Evolutionary conservation across 2,888 invertebrate species (phyloP), one percentile per base, ranked within the genome.

Genomic region (Phania funesta): DNA sequence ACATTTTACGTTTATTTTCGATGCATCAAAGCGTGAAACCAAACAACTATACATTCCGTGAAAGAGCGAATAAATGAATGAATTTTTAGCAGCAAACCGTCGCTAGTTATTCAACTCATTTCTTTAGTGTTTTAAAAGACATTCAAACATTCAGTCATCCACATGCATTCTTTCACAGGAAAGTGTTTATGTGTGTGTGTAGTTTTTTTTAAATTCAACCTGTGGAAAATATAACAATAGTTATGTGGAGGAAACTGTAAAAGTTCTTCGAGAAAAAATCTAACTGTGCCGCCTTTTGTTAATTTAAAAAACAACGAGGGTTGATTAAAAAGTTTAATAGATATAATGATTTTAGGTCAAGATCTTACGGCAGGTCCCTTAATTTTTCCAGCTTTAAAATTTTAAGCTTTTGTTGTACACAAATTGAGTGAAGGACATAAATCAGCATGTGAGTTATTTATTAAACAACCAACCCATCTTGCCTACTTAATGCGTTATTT

Each of bases 11-110:
- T 68, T 74, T 24, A 74, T 68, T 80, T 68, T 64, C 48, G 20
- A 32, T 78, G 71, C 82, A 64, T 3, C 38, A 62, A 65, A 71
- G 70, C 67, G 70, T 75, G 50, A 79, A 75, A 75, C 75, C 75
- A 83, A 70, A 67, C 75, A 79, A 65, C 38, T 32, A 79, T 64
- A 64, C 29, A 46, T 71, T 22, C 54, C 50, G 20, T 58, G 65
- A 62, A 65, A n/a, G n/a, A n/a, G n/a, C 18, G 56, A 2, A 35
- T 32, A 35, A 58, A 56, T 56, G n/a, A 64, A 64, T 24, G 54
- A 46, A 26, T 74, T 48, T 74, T 24, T 52, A 29, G 48, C 58
- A 35, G 58, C 38, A 56, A 74, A 26, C 46, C 46, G 46, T 41
- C 52, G 52, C 18, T 16, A 13, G 18, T 1, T 13, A 22, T 22